A percentile compares a stretch with the other conserved stretches of the same genome.
Conservation (phyloP, 2,797 vertebrate genomes). For the Coendou prehensilis region DNA sequence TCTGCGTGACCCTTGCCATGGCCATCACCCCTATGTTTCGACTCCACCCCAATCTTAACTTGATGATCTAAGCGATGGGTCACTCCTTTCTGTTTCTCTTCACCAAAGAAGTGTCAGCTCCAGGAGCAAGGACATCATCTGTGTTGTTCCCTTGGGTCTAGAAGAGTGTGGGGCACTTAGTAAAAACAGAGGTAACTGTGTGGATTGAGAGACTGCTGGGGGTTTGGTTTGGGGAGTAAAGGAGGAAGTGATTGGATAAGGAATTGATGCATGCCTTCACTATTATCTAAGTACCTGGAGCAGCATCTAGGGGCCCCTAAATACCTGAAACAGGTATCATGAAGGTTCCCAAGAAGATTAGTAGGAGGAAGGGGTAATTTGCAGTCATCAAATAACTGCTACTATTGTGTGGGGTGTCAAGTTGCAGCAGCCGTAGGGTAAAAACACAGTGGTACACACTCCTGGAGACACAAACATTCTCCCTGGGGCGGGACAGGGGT, state of each 20-base stretch:
- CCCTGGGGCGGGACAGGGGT: rapidly evolving
- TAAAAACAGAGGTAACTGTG: too few species aligned
- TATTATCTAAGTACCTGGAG: background rate
- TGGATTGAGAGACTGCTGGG: too few species aligned
- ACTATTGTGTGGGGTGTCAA: rapidly evolving
- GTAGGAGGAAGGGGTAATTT: background rate
- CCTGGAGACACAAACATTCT: background rate
- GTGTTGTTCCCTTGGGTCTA: background rate
- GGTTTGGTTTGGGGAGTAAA: background rate
- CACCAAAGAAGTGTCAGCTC: background rate
- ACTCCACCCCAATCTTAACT: background rate
- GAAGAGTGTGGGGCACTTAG: rapidly evolving
- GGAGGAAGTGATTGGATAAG: background rate
- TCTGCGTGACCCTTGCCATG: background rate
- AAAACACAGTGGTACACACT: rapidly evolving
- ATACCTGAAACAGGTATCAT: background rate
- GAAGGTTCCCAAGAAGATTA: background rate
- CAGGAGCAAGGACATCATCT: background rate
- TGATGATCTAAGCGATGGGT: background rate
- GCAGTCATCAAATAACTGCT: background rate
- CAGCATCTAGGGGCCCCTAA: background rate
- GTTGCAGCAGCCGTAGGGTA: too few species aligned
- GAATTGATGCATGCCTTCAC: background rate
- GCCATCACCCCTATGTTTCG: background rate
- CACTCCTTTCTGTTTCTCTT: background rate